These are phyloP conservation scores for Gerris buenoi DNA, from an alignment of 1,140 invertebrate genomes.

Conservation along the genomic window DNA sequence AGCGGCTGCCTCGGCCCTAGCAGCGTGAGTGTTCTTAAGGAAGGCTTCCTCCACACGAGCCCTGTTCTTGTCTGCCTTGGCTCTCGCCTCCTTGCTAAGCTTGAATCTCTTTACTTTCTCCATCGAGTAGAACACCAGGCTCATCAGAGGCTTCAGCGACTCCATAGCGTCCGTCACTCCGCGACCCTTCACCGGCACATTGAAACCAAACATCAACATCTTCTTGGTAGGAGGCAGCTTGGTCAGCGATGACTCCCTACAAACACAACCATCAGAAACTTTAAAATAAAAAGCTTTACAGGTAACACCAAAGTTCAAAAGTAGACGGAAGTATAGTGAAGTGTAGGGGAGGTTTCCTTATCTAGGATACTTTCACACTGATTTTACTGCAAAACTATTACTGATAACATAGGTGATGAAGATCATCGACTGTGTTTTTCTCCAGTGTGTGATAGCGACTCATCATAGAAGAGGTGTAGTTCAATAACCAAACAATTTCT, in stretches of 20 bases:
- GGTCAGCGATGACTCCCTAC: constrained; percentile 36
- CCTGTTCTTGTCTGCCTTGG: constrained; percentile 84
- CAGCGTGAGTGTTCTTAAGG: constrained; percentile 81
- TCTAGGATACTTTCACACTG: no score
- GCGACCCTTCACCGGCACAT: constrained; percentile 51
- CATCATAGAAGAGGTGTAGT: no score
- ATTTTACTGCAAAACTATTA: no score
- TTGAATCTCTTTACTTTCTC: constrained; percentile 80
- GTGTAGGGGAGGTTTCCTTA: no score
- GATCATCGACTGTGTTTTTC: no score
- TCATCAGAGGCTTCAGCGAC: constrained; percentile 60
- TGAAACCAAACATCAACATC: constrained; percentile 71
- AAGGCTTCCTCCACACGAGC: constrained; percentile 82
- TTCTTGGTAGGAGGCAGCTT: constrained; percentile 49
- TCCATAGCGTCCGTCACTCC: constrained; percentile 45
- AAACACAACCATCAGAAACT: no score
- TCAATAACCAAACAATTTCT: no score
- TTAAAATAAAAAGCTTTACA: no score
- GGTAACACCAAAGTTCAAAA: no score
- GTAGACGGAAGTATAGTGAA: no score
- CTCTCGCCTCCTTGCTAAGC: constrained; percentile 75
- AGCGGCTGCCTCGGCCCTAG: constrained; percentile 73
- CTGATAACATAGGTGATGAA: no score
- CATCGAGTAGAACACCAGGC: constrained; percentile 77
- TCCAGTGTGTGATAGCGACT: no score